phyloP scores from a whole-genome alignment of 2,888 invertebrate species.

The Cerastis rubricosa region DNA sequence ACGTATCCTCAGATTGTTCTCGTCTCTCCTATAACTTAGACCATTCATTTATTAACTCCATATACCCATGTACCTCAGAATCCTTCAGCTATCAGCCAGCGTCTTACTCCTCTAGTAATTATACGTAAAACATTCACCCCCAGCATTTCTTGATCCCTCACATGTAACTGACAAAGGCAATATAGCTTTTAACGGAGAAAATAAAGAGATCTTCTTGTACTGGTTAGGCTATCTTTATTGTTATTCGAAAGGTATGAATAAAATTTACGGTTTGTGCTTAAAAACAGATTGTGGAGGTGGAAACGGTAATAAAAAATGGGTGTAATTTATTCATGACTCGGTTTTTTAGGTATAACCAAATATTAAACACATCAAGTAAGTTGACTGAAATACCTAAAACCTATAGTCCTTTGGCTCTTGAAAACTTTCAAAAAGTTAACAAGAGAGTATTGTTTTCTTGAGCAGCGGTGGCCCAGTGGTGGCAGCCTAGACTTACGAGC shows the following conservation, averaged over 20 bases:
- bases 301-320: slow-evolving; percentile 7
- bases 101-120: slow-evolving; percentile 52
- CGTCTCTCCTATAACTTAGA: slow-evolving; percentile 20
- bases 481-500: too few species aligned
- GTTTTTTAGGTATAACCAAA: not conserved
- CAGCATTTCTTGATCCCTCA: slow-evolving; percentile 38
- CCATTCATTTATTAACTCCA: slow-evolving; percentile 54
- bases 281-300: slow-evolving; percentile 27
- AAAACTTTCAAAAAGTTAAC: too few species aligned
- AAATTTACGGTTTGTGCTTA: slow-evolving; percentile 38
- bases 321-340: slow-evolving; percentile 3
- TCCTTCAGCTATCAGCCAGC: slow-evolving; percentile 47
- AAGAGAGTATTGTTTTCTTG: too few species aligned
- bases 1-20: not conserved
- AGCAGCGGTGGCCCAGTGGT: too few species aligned
- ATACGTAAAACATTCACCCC: slow-evolving; percentile 46
- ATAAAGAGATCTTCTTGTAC: slow-evolving; percentile 24
- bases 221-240: slow-evolving; percentile 46
- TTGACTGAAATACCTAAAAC: too few species aligned
- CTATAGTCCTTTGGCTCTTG: too few species aligned
- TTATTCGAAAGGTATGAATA: slow-evolving; percentile 41
- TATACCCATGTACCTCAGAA: slow-evolving; percentile 53
- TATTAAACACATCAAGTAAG: not conserved
- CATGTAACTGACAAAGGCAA: slow-evolving; percentile 25
- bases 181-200: not conserved